A percentile compares a stretch with the other conserved stretches of the same genome.
phyloP scores from a whole-genome alignment of 2,888 invertebrate genomes.

The Ypsolopha scabrella region DNA sequence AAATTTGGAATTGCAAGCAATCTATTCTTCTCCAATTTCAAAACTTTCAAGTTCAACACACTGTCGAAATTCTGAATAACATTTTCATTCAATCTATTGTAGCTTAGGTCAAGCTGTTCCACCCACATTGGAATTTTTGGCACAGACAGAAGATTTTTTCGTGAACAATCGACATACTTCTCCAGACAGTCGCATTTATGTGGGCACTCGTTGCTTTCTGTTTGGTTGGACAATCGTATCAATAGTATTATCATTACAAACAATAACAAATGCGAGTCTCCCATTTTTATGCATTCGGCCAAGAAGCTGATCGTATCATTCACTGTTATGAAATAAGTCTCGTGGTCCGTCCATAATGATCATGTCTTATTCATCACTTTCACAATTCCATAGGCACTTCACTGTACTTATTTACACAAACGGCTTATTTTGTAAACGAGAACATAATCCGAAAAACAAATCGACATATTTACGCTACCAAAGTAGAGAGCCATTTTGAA shows the following conservation, averaged over 20 bases:
- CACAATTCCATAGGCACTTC: conserved; percentile 23
- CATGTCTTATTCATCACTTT: conserved; percentile 20
- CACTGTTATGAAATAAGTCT: conserved; percentile 12
- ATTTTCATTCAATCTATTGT: conserved; percentile 55
- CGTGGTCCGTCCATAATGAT: conserved; percentile 55
- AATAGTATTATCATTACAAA: conserved; percentile 39
- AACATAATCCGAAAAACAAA: conserved; percentile 26
- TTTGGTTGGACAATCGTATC: conserved; percentile 33
- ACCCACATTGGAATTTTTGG: conserved; percentile 84
- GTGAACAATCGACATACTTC: conserved; percentile 81
- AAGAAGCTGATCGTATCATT: conserved; percentile 3
- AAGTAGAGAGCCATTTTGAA: conserved; percentile 54
- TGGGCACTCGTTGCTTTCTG: conserved; percentile 71
- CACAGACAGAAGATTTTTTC: conserved; percentile 75
- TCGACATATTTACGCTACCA: conserved; percentile 41
- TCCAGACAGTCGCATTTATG: conserved; percentile 79
- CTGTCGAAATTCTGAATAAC: conserved; percentile 43
- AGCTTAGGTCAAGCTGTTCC: conserved; percentile 76
- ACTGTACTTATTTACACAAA: conserved; percentile 30
- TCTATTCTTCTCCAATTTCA: conserved; percentile 70
- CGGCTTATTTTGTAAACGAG: conserved; percentile 33
- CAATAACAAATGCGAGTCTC: conserved; percentile 57
- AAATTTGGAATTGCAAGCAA: conserved; percentile 70
- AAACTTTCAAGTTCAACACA: conserved; percentile 37
- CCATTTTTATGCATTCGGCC: conserved; percentile 55